phyloP scores from a whole-genome alignment of 2,797 vertebrate genomes.

The Clarias platycephalus region DNA sequence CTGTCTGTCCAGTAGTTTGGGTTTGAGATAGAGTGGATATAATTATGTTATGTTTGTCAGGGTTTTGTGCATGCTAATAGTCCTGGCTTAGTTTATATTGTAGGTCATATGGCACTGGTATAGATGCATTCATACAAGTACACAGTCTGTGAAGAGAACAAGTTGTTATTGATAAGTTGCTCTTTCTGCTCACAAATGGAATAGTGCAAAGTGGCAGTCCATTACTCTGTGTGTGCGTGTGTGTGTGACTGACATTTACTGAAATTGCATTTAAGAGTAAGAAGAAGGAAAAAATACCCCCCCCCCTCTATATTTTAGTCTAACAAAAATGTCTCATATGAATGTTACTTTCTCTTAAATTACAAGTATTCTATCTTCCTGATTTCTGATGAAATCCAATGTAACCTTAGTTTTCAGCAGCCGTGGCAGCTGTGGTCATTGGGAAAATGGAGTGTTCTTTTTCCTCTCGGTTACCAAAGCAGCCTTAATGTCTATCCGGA shows the following conservation, averaged over 20 bases:
- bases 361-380: slow-evolving; percentile 21
- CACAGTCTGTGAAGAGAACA: slow-evolving; percentile 31
- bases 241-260: slow-evolving; percentile 50
- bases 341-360: slow-evolving; percentile 38
- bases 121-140: not conserved
- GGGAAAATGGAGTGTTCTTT: slow-evolving; percentile 9
- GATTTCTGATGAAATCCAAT: slow-evolving; percentile 50
- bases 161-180: slow-evolving; percentile 37
- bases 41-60: slow-evolving; percentile 26
- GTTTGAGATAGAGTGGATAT: slow-evolving; percentile 9
- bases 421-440: slow-evolving; percentile 15
- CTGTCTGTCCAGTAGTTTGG: slow-evolving; percentile 12
- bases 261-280: slow-evolving; percentile 52
- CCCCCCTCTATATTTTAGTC: slow-evolving; percentile 23
- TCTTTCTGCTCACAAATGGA: slow-evolving; percentile 38
- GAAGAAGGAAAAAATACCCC: not conserved
- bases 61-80: not conserved
- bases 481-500: not conserved
- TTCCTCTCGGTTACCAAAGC: slow-evolving; percentile 28
- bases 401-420: slow-evolving; percentile 46
- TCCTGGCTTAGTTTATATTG: not conserved
- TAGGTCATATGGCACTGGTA: not conserved
- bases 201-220: slow-evolving; percentile 47
- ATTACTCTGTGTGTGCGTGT: slow-evolving; percentile 34
- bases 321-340: slow-evolving; percentile 30